Conservation (phyloP, 2,797 vertebrate genomes). For the Paratrypauchen microcephalus region DNA sequence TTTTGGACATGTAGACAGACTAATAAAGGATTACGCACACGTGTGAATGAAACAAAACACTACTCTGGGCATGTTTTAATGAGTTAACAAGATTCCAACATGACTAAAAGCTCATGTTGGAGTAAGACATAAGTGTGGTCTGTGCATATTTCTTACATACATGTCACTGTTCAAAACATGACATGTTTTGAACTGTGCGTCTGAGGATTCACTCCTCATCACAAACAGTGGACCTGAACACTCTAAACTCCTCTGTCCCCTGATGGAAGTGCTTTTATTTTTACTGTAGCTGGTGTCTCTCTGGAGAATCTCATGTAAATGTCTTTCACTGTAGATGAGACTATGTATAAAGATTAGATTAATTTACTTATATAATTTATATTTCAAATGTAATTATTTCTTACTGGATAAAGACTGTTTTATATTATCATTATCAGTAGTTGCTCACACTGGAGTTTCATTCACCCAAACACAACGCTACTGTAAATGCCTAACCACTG, state of each 20-base stretch:
- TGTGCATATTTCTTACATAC: not conserved
- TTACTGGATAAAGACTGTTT: conserved; percentile 16
- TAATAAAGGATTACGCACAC: too few species aligned
- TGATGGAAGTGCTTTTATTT: conserved; percentile 61
- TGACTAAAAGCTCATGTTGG: too few species aligned
- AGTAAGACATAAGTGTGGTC: not conserved
- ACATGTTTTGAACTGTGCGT: not conserved
- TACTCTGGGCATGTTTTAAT: too few species aligned
- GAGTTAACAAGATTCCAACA: too few species aligned
- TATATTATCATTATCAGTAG: conserved; percentile 36
- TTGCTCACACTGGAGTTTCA: conserved; percentile 60
- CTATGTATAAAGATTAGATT: conserved; percentile 66
- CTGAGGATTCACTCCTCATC: not conserved
- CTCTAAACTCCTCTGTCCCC: not conserved
- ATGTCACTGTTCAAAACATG: conserved; percentile 6
- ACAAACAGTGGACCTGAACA: conserved; percentile 2
- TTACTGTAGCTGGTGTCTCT: conserved; percentile 68
- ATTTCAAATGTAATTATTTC: conserved; percentile 29
- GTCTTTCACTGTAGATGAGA: conserved; percentile 58
- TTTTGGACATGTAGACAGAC: too few species aligned
- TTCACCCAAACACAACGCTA: conserved; percentile 45
- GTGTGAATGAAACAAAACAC: too few species aligned
- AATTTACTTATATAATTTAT: conserved; percentile 65
- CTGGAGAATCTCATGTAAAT: conserved; percentile 69
- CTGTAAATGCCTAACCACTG: conserved; percentile 70